Evolutionary conservation across 2,888 invertebrate species (phyloP), one percentile per base, ranked within the genome.

Genomic region (Neria commutata): DNA sequence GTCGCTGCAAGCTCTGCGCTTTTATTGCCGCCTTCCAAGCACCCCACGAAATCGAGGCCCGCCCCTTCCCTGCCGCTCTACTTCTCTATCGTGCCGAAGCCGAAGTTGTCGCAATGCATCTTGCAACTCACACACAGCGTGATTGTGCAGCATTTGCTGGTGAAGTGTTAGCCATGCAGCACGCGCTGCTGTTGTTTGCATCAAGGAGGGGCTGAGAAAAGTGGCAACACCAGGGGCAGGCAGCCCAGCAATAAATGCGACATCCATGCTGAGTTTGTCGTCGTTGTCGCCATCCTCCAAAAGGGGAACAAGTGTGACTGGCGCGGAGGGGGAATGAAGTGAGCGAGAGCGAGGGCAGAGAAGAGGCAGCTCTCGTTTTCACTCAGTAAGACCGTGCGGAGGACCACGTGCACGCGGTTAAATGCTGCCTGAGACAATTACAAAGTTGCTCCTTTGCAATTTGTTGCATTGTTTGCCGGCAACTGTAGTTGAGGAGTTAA

Each of bases 401-500:
- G 64, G 52, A 64, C 48, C 60, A 52, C 42, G 42, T 42, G 42
- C 17, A n/a, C n/a, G 6, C 21, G 42, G 19, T 42, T 42, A 42
- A 42, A 42, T 42, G 42, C 14, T 42, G 42, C 42, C 42, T 42
- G 42, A 42, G 42, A 42, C 42, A 42, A 42, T 42, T 19, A 42
- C 42, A 42, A 42, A 42, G 42, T 42, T 42, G 42, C 21, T 42
- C 42, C 42, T 19, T 42, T 42, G 42, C 21, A 42, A 42, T 42
- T 42, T 42, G 42, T 42, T 42, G 42, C 42, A 42, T 42, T 42
- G 42, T 42, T 42, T 17, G 17, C 14, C 21, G 17, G 42, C n/a
- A 11, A n/a, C 37, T 14, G n/a, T n/a, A 8, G 67, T 63, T 63
- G 63, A 70, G 63, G 62, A 69, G 70, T 66, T 73, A 73, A 70